Conservation (phyloP, 2,888 invertebrate genomes). For the Ischnus inquisitorius region DNA sequence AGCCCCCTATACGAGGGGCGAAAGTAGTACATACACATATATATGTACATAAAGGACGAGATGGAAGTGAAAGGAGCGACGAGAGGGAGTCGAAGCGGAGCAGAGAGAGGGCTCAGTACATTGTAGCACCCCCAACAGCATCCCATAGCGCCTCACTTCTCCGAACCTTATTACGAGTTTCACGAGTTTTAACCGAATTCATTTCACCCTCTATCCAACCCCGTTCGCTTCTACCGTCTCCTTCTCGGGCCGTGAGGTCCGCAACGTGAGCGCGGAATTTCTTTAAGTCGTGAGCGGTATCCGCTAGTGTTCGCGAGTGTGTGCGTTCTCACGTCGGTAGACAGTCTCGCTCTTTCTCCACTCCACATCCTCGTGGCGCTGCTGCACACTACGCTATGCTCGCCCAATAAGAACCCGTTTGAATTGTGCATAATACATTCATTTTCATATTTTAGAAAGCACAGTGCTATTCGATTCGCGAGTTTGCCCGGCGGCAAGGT, state of each 20-base stretch:
- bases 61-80: constrained; percentile 5
- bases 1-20: constrained; percentile 31
- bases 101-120: constrained; percentile 19
- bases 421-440: constrained; percentile 42
- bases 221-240: constrained; percentile 18
- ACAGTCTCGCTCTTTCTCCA: background rate
- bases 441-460: constrained; percentile 37
- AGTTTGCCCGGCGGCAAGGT: constrained; percentile 12
- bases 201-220: constrained; percentile 43
- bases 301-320: constrained; percentile 29
- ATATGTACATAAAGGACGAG: constrained; percentile 15
- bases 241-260: background rate
- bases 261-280: constrained; percentile 40
- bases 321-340: background rate
- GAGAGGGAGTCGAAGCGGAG: background rate
- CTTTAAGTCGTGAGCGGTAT: constrained; percentile 13
- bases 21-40: background rate
- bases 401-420: constrained; percentile 25
- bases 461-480: background rate
- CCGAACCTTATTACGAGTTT: constrained; percentile 66
- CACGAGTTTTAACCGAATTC: constrained; percentile 70
- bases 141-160: constrained; percentile 18
- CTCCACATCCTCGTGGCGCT: constrained; percentile 4
- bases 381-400: background rate
- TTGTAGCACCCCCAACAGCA: constrained; percentile 37